These are phyloP conservation scores for Drosophila mayri DNA, from an alignment of 1,140 invertebrate species.

Conservation along the genomic window DNA sequence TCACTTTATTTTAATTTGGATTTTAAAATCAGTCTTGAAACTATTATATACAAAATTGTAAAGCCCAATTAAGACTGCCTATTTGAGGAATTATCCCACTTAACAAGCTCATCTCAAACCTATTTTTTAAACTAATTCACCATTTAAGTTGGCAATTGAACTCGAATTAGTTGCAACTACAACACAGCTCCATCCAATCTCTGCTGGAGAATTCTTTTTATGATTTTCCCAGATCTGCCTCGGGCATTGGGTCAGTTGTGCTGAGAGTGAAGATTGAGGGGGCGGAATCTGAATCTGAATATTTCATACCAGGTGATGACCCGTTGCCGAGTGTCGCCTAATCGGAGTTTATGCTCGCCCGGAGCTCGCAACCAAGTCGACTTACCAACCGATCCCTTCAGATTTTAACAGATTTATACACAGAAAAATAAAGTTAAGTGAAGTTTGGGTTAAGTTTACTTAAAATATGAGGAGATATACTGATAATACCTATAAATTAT, in stretches of 20 bases:
- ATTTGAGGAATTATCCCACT: neutral
- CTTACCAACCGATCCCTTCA: slow-evolving; percentile 33
- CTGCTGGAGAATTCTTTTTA: neutral
- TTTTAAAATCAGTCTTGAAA: no score
- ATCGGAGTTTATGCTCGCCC: slow-evolving; percentile 84
- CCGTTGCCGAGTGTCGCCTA: slow-evolving; percentile 68
- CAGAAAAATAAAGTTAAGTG: neutral
- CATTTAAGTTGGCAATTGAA: slow-evolving; percentile 26
- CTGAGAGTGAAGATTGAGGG: slow-evolving; percentile 13
- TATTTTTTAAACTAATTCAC: neutral
- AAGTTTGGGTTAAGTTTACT: neutral
- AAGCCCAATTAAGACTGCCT: neutral
- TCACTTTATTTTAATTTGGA: no score
- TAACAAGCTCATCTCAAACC: no score
- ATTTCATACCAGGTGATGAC: slow-evolving; percentile 39
- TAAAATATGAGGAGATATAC: neutral
- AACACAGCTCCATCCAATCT: slow-evolving; percentile 5
- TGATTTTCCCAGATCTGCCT: slow-evolving; percentile 23
- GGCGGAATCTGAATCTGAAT: slow-evolving; percentile 7
- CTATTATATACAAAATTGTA: no score
- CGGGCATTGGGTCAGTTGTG: slow-evolving; percentile 51
- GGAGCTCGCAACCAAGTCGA: slow-evolving; percentile 63
- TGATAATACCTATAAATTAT: neutral
- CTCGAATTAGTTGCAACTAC: slow-evolving; percentile 23
- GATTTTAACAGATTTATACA: slow-evolving; percentile 10